phyloP scores from a whole-genome alignment of 92 coral and sea anemone genomes.

The Zoanthus gigantus region DNA sequence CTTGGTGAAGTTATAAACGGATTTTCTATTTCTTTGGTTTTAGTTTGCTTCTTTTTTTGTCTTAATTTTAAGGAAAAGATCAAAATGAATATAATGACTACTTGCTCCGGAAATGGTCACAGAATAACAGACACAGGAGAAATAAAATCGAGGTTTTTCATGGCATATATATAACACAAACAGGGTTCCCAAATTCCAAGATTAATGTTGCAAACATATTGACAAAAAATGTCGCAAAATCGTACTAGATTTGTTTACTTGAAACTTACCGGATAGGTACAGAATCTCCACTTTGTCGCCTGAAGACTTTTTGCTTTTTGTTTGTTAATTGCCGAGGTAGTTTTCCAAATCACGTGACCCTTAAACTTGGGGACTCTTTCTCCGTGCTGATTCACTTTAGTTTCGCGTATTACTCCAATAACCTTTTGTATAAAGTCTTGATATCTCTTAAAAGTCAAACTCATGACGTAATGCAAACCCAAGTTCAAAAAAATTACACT shows the following conservation, averaged over 20 bases:
- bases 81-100: too few species aligned
- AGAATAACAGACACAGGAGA: too few species aligned
- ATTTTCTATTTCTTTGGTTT: too few species aligned
- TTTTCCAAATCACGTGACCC: conserved; percentile 43
- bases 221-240: background rate
- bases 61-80: too few species aligned
- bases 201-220: too few species aligned
- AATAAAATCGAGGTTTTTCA: too few species aligned
- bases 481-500: conserved; percentile 43
- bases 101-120: too few species aligned
- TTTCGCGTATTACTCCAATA: conserved; percentile 30
- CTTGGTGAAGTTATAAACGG: too few species aligned
- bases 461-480: conserved; percentile 47
- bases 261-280: conserved; percentile 60
- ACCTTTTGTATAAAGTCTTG: conserved; percentile 21
- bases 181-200: too few species aligned
- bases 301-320: conserved; percentile 49
- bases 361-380: conserved; percentile 18
- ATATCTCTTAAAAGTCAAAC: conserved; percentile 38
- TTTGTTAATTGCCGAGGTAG: conserved; percentile 31
- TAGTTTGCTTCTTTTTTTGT: too few species aligned
- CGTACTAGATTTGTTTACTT: background rate
- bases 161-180: too few species aligned
- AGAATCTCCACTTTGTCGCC: conserved; percentile 75
- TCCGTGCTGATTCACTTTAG: background rate